phyloP scores from a whole-genome alignment of 2,888 invertebrate genomes.

The Diarsia brunnea region DNA sequence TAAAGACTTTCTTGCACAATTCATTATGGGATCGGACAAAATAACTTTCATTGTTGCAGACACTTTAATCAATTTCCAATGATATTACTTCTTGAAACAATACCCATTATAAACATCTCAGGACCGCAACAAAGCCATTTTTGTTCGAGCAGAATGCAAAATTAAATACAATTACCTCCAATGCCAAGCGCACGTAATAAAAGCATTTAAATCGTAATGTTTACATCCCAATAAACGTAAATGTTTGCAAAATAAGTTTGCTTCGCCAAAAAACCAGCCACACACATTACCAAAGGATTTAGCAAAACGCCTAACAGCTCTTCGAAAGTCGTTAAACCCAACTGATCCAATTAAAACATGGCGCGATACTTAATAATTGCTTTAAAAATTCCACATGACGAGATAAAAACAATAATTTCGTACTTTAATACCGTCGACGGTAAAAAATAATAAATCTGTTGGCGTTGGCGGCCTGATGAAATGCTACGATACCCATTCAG shows the following conservation, averaged over 20 bases:
- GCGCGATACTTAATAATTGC: constrained; percentile 89
- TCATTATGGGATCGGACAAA: no score
- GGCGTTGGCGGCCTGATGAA: constrained; percentile 84
- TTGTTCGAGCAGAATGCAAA: constrained; percentile 16
- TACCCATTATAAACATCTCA: constrained; percentile 10
- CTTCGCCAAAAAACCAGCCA: constrained; percentile 62
- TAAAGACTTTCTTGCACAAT: not conserved
- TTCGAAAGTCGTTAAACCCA: constrained; percentile 84
- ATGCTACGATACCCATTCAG: constrained; percentile 88
- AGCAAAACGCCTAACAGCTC: constrained; percentile 80
- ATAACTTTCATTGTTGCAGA: not conserved
- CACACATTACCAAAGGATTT: constrained; percentile 64
- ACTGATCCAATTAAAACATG: constrained; percentile 89
- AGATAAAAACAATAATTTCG: constrained; percentile 91
- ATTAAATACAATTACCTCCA: constrained; percentile 42
- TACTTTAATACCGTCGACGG: constrained; percentile 85
- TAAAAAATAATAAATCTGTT: constrained; percentile 90
- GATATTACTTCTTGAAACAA: not conserved
- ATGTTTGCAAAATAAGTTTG: constrained; percentile 59
- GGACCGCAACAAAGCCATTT: constrained; percentile 14
- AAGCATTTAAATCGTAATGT: constrained; percentile 61
- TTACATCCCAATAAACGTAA: constrained; percentile 65
- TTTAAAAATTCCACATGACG: constrained; percentile 87
- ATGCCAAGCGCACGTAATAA: constrained; percentile 40
- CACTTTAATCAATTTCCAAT: not conserved